A percentile compares a stretch with the other conserved stretches of the same genome.
Conservation (phyloP, 2,113 vertebrate genomes). For the Parus major region DNA sequence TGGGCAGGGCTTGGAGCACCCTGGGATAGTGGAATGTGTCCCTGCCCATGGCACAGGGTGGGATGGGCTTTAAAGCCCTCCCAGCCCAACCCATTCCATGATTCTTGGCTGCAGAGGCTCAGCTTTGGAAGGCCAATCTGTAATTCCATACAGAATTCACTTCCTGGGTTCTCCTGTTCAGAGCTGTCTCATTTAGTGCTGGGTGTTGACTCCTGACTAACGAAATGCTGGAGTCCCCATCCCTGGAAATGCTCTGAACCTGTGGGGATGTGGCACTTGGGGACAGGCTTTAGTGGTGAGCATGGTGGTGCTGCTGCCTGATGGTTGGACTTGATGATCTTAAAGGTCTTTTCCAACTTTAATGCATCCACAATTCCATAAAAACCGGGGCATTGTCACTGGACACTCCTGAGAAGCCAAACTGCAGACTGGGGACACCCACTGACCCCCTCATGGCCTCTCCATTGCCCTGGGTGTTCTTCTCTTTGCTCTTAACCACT, state of each 20-base stretch:
- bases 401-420: background rate
- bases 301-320: background rate
- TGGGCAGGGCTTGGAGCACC: rapidly evolving
- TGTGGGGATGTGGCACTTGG: background rate
- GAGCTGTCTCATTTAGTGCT: background rate
- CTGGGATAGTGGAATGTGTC: background rate
- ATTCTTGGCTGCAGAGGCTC: background rate
- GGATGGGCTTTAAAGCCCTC: background rate
- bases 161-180: background rate
- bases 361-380: background rate
- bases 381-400: background rate
- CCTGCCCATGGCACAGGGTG: background rate
- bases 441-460: background rate
- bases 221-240: background rate
- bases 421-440: background rate
- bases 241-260: background rate
- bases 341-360: background rate
- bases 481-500: background rate
- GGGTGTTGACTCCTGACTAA: rapidly evolving
- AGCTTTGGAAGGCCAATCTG: background rate
- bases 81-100: background rate
- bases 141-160: background rate
- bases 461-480: background rate
- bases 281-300: background rate
- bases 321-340: background rate